phyloP scores from a whole-genome alignment of 1,140 invertebrate genomes.

The Paraescarpia echinospica region DNA sequence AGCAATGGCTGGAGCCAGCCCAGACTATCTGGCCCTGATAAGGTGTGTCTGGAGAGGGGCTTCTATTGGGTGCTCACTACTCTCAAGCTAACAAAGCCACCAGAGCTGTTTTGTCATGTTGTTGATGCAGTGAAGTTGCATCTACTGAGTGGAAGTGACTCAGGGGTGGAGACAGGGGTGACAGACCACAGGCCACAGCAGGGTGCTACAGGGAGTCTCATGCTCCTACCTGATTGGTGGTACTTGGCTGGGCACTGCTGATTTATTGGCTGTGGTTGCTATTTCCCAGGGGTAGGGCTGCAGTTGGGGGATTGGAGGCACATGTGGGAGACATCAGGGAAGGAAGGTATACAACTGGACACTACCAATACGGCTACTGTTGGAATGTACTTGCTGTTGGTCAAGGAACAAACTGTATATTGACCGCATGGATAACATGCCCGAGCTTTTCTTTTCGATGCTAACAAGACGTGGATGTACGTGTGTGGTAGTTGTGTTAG shows the following conservation, averaged over 20 bases:
- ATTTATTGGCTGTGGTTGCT: not conserved
- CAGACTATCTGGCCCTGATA: not conserved
- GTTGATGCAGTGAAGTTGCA: not conserved
- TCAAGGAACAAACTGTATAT: not conserved
- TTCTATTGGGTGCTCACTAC: not conserved
- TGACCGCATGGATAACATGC: not conserved
- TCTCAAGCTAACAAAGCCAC: not conserved
- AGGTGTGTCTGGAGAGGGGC: not conserved
- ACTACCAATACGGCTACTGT: not conserved
- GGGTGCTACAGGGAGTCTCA: not conserved
- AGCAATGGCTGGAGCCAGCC: not conserved
- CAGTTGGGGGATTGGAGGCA: not conserved
- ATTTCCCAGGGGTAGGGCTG: not conserved
- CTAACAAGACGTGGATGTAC: not conserved
- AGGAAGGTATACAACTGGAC: not conserved
- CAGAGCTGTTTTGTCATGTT: not conserved
- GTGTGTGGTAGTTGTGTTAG: not conserved
- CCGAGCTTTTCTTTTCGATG: not conserved
- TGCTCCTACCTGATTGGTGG: not conserved
- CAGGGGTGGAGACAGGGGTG: not conserved
- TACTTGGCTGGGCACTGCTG: not conserved
- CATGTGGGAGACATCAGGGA: not conserved
- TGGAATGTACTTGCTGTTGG: not conserved
- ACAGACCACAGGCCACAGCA: not conserved
- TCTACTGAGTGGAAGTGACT: not conserved